Percentiles rank a stretch among this genome's conserved stretches.
These are phyloP conservation scores for Trichogramma dendrolimi DNA, from an alignment of 2,888 invertebrate species.

Conservation along the genomic window DNA sequence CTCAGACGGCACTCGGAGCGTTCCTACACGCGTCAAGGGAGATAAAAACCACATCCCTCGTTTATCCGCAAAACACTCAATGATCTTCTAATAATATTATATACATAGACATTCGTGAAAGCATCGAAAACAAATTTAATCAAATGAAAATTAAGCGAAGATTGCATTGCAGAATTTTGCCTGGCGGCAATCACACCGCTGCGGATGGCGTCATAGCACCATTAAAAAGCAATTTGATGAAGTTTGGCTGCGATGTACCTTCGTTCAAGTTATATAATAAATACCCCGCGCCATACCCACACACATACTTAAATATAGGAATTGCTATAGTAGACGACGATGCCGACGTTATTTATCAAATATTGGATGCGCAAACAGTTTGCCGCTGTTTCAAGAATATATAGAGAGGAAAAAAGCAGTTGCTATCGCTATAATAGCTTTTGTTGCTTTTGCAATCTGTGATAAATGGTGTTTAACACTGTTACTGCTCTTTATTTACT, in stretches of 20 bases:
- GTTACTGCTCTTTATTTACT: too few species aligned
- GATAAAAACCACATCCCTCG: too few species aligned
- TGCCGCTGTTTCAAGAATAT: not conserved
- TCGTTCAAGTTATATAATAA: too few species aligned
- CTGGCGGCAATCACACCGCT: not conserved
- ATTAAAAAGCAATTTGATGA: constrained; percentile 15
- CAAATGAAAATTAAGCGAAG: constrained; percentile 13
- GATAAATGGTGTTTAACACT: too few species aligned
- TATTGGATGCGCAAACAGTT: not conserved
- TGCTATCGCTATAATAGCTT: too few species aligned
- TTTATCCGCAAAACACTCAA: too few species aligned
- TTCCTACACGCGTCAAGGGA: too few species aligned
- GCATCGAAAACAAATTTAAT: constrained; percentile 12
- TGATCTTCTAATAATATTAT: too few species aligned
- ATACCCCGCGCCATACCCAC: too few species aligned
- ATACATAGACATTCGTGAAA: too few species aligned
- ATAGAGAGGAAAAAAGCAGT: not conserved
- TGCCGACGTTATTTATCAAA: constrained; percentile 10
- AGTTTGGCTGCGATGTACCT: not conserved
- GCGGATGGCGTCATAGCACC: not conserved
- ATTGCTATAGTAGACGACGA: not conserved
- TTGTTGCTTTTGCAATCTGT: too few species aligned
- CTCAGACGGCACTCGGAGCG: too few species aligned
- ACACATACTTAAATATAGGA: not conserved
- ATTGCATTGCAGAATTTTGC: not conserved